Percentiles rank a stretch among this genome's conserved stretches.
phyloP scores from a whole-genome alignment of 64 coral and sea anemone species.

The Astreopora myriophthalma region DNA sequence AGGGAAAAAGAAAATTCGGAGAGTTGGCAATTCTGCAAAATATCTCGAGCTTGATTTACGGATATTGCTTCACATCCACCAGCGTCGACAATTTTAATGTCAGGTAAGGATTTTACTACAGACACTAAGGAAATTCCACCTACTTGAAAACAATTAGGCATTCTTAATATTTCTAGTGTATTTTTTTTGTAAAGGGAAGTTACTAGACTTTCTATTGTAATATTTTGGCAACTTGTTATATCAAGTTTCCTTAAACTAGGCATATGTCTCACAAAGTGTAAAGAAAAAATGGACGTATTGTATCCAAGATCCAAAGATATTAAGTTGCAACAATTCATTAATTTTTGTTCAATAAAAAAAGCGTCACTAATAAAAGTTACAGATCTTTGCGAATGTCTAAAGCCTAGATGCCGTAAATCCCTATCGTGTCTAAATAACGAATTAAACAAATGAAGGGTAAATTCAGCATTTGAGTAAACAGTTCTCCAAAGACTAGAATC shows the following conservation, averaged over 20 bases:
- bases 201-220: conserved; percentile 59
- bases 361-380: conserved; percentile 57
- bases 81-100: conserved; percentile 48
- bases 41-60: conserved; percentile 18
- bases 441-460: conserved; percentile 46
- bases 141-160: conserved; percentile 54
- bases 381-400: conserved; percentile 51
- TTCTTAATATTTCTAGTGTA: conserved; percentile 59
- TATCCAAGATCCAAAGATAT: conserved; percentile 63
- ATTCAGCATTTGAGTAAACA: conserved; percentile 60
- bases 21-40: conserved; percentile 54
- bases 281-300: conserved; percentile 45
- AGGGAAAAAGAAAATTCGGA: conserved; percentile 42
- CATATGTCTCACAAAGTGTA: conserved; percentile 49
- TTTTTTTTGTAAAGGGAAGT: conserved; percentile 51
- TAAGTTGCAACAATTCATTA: conserved; percentile 60
- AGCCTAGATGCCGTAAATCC: conserved; percentile 46
- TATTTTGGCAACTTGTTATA: conserved; percentile 65
- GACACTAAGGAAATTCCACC: conserved; percentile 45
- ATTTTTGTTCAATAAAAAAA: conserved; percentile 60
- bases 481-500: conserved; percentile 59
- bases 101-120: conserved; percentile 66
- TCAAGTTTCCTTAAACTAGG: conserved; percentile 56
- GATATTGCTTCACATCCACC: conserved; percentile 59
- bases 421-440: conserved; percentile 35